phyloP scores from a whole-genome alignment of 1,140 invertebrate species.

The Lethocerus indicus region DNA sequence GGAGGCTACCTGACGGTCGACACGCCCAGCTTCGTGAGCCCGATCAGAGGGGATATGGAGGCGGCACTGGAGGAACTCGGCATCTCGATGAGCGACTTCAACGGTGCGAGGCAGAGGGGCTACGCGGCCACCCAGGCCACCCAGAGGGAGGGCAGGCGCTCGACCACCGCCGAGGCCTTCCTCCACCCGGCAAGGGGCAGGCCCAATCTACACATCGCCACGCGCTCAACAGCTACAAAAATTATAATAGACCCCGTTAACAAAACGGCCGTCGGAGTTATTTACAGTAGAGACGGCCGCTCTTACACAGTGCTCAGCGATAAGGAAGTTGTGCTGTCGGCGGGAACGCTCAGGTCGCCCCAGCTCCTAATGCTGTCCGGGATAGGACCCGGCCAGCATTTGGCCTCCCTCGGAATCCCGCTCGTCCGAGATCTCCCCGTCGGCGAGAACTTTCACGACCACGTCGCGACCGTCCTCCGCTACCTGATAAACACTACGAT shows the following conservation, averaged over 20 bases:
- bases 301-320: constrained; percentile 44
- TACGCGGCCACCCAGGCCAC: constrained; percentile 75
- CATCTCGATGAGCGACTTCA: constrained; percentile 57
- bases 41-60: constrained; percentile 59
- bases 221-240: constrained; percentile 55
- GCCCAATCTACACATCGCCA: constrained; percentile 63
- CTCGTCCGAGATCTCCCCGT: constrained; percentile 44
- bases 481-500: neutral
- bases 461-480: constrained; percentile 40
- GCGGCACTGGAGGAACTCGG: constrained; percentile 65
- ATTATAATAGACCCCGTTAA: constrained; percentile 43
- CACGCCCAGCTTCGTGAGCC: constrained; percentile 62
- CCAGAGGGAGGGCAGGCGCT: constrained; percentile 64
- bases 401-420: constrained; percentile 36
- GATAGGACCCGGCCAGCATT: constrained; percentile 52
- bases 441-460: constrained; percentile 65
- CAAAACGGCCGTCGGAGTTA: constrained; percentile 45
- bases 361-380: constrained; percentile 71
- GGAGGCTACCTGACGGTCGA: constrained; percentile 72
- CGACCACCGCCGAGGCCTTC: constrained; percentile 79
- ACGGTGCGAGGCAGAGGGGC: constrained; percentile 64
- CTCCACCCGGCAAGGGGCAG: constrained; percentile 59
- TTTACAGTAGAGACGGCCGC: constrained; percentile 46
- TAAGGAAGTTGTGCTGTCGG: constrained; percentile 62
- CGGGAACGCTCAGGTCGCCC: constrained; percentile 57